phyloP scores from a whole-genome alignment of 2,797 vertebrate species.

The Botia kubotai region DNA sequence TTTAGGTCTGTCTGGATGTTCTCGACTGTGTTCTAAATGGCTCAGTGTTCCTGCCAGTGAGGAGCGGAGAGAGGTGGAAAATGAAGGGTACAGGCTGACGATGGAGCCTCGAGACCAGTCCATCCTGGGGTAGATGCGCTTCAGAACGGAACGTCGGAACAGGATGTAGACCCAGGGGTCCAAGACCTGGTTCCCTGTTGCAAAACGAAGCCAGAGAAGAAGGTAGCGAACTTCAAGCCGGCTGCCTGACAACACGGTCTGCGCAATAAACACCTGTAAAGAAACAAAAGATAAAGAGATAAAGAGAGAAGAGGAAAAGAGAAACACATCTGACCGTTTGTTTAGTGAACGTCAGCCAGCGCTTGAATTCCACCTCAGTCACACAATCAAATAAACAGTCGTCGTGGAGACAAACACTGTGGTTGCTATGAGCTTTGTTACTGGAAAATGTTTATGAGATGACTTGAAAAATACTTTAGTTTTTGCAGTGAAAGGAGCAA shows the following conservation, averaged over 20 bases:
- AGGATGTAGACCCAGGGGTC: conserved; percentile 98
- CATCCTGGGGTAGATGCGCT: conserved; percentile 80
- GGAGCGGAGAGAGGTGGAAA: conserved; percentile 73
- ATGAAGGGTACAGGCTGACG: conserved; percentile 71
- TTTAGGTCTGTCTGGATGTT: conserved; percentile 15
- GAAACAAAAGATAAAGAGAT: neutral
- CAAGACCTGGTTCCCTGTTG: conserved; percentile 95
- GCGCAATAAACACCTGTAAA: conserved; percentile 86
- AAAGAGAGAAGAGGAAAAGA: neutral
- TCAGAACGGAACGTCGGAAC: conserved; percentile 87
- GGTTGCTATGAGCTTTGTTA: neutral
- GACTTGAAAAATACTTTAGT: neutral
- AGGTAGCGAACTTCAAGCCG: conserved; percentile 62
- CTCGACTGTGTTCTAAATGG: neutral
- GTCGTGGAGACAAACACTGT: neutral
- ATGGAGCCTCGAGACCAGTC: conserved; percentile 77
- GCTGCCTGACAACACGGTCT: conserved; percentile 75
- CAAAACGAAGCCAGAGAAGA: conserved; percentile 88
- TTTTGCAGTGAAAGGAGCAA: neutral
- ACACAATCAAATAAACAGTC: neutral
- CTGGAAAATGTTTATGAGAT: conserved; percentile 16
- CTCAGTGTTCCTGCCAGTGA: conserved; percentile 56
- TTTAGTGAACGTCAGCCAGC: neutral
- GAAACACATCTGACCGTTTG: neutral
- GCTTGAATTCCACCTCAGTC: conserved; percentile 10